Conservation (phyloP, 2,797 vertebrate genomes). For the Amblyraja radiata region DNA sequence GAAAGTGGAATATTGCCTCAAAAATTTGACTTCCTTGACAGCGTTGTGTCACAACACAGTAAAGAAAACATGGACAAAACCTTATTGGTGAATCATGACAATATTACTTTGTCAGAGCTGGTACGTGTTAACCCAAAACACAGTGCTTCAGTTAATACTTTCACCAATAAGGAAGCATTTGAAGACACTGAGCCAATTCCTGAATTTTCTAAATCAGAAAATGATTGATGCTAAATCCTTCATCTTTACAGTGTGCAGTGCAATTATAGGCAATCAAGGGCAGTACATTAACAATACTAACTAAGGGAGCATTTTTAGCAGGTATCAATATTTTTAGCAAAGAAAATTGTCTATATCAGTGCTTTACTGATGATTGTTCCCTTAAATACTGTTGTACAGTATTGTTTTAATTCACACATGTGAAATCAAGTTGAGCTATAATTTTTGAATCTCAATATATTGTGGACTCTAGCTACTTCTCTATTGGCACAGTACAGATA, state of each 20-base stretch:
- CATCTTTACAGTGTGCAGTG: constrained; percentile 13
- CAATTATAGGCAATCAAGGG: constrained; percentile 19
- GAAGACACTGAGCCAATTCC: constrained; percentile 80
- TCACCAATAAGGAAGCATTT: constrained; percentile 84
- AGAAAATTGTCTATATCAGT: constrained; percentile 25
- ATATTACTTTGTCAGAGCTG: constrained; percentile 86
- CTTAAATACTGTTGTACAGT: constrained; percentile 37
- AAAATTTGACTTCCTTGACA: constrained; percentile 87
- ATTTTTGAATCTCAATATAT: constrained; percentile 4
- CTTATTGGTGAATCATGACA: constrained; percentile 81
- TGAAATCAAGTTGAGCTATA: constrained; percentile 25
- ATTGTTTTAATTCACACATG: constrained; percentile 30
- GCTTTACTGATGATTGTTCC: constrained; percentile 30
- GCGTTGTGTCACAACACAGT: constrained; percentile 85
- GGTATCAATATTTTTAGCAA: constrained; percentile 27
- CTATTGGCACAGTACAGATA: not conserved
- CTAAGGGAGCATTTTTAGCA: not conserved
- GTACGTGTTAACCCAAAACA: constrained; percentile 79
- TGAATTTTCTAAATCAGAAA: constrained; percentile 74
- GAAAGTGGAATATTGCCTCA: constrained; percentile 85
- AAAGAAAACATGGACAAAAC: constrained; percentile 96
- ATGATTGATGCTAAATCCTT: constrained; percentile 55
- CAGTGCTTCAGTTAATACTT: constrained; percentile 77
- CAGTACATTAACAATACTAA: constrained; percentile 9
- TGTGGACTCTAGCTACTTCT: not conserved